phyloP scores from a whole-genome alignment of 2,113 vertebrate species.

The Tenrec ecaudatus region DNA sequence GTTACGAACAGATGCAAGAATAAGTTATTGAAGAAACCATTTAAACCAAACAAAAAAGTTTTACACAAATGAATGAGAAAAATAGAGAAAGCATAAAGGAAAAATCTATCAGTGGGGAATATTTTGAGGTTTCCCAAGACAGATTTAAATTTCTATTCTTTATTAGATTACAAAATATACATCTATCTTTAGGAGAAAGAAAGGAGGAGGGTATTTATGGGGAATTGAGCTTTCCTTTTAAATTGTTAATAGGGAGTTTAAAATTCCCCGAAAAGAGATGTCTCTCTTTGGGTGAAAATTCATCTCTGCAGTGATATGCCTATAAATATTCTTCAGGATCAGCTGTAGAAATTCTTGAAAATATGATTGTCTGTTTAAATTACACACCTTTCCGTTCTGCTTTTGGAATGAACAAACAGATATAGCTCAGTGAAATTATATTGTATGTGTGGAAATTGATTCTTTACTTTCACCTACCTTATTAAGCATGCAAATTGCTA shows the following conservation, averaged over 20 bases:
- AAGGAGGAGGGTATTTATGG: background rate
- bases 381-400: conserved; percentile 25
- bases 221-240: background rate
- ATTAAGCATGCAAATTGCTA: conserved; percentile 51
- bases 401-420: conserved; percentile 58
- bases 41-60: background rate
- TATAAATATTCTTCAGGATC: conserved; percentile 40
- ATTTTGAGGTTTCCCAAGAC: background rate
- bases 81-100: background rate
- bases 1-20: background rate
- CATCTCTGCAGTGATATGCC: background rate
- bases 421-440: conserved; percentile 56
- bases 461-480: conserved; percentile 66
- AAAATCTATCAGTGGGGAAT: background rate
- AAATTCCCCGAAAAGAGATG: conserved; percentile 4
- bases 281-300: background rate
- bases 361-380: conserved; percentile 30
- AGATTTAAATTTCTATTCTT: background rate
- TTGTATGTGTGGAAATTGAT: conserved; percentile 62
- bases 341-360: conserved; percentile 28
- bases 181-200: background rate
- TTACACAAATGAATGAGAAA: conserved; percentile 7
- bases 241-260: conserved; percentile 21
- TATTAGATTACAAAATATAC: background rate
- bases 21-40: background rate